Conservation (phyloP, 2,113 vertebrate genomes). For the Melanerpes formicivorus region DNA sequence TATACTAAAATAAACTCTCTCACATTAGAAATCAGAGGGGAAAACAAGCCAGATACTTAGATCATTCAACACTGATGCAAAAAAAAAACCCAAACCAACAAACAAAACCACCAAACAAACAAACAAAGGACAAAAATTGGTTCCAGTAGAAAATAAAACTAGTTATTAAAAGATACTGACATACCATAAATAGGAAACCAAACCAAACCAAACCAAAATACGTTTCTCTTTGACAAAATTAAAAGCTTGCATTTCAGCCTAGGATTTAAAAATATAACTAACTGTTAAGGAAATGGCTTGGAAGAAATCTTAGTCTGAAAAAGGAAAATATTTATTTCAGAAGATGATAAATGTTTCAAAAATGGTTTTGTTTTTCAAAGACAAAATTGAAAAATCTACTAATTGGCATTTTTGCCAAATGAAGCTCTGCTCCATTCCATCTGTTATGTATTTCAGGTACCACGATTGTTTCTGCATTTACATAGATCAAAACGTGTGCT, state of each 20-base stretch:
- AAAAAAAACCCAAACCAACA: too few relatives aligned
- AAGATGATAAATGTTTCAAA: not conserved
- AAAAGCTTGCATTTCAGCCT: not conserved
- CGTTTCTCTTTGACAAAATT: not conserved
- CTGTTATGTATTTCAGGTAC: not conserved
- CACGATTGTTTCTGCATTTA: not conserved
- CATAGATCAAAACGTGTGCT: not conserved
- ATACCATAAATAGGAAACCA: not conserved
- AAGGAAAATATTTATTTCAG: not conserved
- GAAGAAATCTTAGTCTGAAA: not conserved
- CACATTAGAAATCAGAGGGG: not conserved
- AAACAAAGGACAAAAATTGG: not conserved
- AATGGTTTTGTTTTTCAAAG: not conserved
- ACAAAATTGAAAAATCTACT: not conserved
- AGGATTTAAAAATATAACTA: not conserved
- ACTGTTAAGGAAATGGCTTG: not conserved
- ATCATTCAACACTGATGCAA: accelerated
- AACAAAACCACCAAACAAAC: not conserved
- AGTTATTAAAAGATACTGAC: not conserved
- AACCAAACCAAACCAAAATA: not conserved
- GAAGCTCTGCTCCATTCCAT: not conserved
- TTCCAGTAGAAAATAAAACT: not conserved
- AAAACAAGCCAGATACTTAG: not conserved
- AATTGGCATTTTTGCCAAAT: not conserved
- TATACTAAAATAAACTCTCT: not conserved